Evolutionary conservation across 2,797 vertebrate species (phyloP).

Genomic region (Scarus forsteni): DNA sequence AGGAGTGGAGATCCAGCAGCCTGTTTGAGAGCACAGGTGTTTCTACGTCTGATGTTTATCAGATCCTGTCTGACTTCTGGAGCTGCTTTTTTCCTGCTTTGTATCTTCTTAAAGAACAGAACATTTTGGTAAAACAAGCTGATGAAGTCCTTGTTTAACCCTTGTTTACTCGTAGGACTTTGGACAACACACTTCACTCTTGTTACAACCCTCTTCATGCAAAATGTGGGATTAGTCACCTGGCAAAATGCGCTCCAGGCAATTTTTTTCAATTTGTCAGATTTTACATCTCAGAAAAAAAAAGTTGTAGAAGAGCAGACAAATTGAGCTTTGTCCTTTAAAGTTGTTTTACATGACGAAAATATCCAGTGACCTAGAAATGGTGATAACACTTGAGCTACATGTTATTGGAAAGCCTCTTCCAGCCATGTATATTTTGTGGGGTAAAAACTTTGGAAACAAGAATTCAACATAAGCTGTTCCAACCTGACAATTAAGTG

Average conservation of each 20-base stretch:
- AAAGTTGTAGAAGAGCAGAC: neutral
- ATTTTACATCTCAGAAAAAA: neutral
- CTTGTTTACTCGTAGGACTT: neutral
- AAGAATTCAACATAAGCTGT: too few relatives aligned
- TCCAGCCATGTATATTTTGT: too few relatives aligned
- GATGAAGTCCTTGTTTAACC: neutral
- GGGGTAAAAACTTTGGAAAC: too few relatives aligned
- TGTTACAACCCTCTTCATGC: neutral
- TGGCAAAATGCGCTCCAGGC: neutral
- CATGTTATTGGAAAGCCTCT: neutral
- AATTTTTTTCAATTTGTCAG: neutral
- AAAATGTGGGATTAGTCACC: neutral
- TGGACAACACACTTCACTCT: neutral
- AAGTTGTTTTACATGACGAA: neutral
- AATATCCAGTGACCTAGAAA: neutral
- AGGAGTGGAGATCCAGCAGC: constrained; percentile 57
- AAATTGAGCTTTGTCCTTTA: neutral
- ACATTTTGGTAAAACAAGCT: neutral
- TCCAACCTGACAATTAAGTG: too few relatives aligned
- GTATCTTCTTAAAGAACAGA: neutral
- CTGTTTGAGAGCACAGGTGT: constrained; percentile 66
- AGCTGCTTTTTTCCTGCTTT: constrained; percentile 11
- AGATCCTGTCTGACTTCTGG: constrained; percentile 39
- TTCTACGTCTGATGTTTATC: constrained; percentile 63
- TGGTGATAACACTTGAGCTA: neutral